Conservation (phyloP, 2,888 invertebrate genomes). For the Cactoblastis cactorum region DNA sequence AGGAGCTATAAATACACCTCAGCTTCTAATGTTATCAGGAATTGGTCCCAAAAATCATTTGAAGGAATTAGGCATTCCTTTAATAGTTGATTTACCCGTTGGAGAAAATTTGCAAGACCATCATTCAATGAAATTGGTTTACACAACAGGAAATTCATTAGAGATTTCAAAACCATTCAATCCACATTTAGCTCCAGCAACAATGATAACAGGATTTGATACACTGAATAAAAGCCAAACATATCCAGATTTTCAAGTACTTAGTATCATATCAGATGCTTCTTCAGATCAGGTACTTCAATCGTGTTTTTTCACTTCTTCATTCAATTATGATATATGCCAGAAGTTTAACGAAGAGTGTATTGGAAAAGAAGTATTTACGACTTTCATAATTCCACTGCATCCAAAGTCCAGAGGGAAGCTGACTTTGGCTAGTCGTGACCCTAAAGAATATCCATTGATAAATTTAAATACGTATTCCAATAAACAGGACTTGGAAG, state of each 20-base stretch:
- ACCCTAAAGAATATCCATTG: too few species aligned
- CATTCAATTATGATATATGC: constrained; percentile 31
- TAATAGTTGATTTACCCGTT: constrained; percentile 40
- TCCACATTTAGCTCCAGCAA: constrained; percentile 34
- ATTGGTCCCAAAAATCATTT: constrained; percentile 48
- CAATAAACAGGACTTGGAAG: too few species aligned
- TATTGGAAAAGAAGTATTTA: constrained; percentile 24
- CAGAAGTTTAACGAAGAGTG: constrained; percentile 22
- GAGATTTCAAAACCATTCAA: constrained; percentile 24
- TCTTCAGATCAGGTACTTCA: constrained; percentile 26
- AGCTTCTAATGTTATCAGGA: constrained; percentile 53
- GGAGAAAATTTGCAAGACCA: constrained; percentile 49
- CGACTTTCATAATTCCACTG: too few species aligned
- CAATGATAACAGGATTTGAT: too few species aligned
- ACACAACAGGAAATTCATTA: constrained; percentile 26
- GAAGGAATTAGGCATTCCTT: constrained; percentile 31
- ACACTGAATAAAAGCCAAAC: constrained; percentile 35
- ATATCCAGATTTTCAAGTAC: constrained; percentile 40
- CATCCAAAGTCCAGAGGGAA: too few species aligned
- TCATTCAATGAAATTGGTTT: constrained; percentile 25
- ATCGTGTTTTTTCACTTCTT: constrained; percentile 26
- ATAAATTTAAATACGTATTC: too few species aligned
- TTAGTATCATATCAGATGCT: constrained; percentile 28
- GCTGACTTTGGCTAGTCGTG: too few species aligned
- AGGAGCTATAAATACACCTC: constrained; percentile 50